These are phyloP conservation scores for Suricata suricatta DNA, from an alignment of 2,113 vertebrate genomes.

Conservation along the genomic window DNA sequence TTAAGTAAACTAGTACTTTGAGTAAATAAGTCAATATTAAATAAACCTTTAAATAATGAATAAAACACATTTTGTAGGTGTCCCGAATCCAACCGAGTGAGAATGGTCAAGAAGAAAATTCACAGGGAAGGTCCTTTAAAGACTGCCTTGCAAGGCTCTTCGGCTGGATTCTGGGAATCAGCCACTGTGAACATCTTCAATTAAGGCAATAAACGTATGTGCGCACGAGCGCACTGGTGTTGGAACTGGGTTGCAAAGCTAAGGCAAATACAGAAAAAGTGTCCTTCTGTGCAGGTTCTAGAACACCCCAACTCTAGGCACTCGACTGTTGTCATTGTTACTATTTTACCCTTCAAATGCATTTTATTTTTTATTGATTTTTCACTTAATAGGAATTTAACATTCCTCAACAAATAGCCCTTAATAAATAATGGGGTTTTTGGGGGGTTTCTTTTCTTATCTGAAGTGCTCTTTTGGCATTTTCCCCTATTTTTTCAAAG, in stretches of 20 bases:
- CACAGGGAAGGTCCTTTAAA: constrained; percentile 83
- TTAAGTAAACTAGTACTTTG: not conserved
- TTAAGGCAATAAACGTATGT: constrained; percentile 90
- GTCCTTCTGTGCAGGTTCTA: constrained; percentile 80
- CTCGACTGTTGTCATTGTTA: not conserved
- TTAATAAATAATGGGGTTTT: not conserved
- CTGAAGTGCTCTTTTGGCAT: not conserved
- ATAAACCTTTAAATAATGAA: constrained; percentile 11
- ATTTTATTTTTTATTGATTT: not conserved
- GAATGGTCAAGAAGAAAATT: constrained; percentile 83
- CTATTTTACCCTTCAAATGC: not conserved
- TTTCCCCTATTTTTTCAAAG: not conserved
- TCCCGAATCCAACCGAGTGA: constrained; percentile 79
- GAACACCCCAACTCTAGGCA: not conserved
- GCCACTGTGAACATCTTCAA: constrained; percentile 82
- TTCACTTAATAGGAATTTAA: not conserved
- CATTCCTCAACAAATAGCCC: not conserved
- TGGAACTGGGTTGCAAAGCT: not conserved
- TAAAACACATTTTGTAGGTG: constrained; percentile 80
- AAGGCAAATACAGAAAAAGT: not conserved
- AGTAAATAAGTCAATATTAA: not conserved
- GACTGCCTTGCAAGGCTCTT: constrained; percentile 85
- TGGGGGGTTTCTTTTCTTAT: not conserved
- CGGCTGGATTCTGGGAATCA: constrained; percentile 86
- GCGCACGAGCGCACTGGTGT: constrained; percentile 77